Conservation (phyloP, 2,113 vertebrate genomes). For the Dasypus novemcinctus region DNA sequence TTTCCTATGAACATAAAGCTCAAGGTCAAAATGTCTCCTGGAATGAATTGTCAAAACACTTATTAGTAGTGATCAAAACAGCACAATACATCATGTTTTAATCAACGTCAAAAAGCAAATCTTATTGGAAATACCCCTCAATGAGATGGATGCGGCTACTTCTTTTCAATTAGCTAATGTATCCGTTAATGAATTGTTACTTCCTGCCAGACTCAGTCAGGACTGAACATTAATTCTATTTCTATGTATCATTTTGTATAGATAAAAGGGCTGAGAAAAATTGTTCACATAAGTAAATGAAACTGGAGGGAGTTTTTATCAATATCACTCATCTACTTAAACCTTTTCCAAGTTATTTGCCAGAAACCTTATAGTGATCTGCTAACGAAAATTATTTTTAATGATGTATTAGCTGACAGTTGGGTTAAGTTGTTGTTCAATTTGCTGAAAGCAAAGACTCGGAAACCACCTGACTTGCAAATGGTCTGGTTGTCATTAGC, state of each 20-base stretch:
- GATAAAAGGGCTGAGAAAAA: background rate
- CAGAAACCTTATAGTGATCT: background rate
- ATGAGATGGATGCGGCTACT: background rate
- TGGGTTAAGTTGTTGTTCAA: background rate
- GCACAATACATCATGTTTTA: background rate
- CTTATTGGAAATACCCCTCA: background rate
- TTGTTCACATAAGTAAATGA: background rate
- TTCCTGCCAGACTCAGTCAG: background rate
- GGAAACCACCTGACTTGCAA: background rate
- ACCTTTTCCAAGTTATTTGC: constrained; percentile 3
- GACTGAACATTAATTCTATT: background rate
- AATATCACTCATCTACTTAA: background rate
- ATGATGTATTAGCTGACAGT: background rate
- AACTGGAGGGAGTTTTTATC: background rate
- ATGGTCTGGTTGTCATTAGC: background rate
- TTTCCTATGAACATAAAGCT: constrained; percentile 21
- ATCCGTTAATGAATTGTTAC: background rate
- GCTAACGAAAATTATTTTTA: background rate
- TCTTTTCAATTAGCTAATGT: constrained; percentile 8
- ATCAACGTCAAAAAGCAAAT: background rate
- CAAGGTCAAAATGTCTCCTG: constrained; percentile 11
- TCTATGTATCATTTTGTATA: background rate
- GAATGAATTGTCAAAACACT: constrained; percentile 28
- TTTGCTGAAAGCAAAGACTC: background rate
- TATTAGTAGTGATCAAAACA: background rate